Conservation (phyloP, 2,113 vertebrate genomes). For the Hyaena hyaena region DNA sequence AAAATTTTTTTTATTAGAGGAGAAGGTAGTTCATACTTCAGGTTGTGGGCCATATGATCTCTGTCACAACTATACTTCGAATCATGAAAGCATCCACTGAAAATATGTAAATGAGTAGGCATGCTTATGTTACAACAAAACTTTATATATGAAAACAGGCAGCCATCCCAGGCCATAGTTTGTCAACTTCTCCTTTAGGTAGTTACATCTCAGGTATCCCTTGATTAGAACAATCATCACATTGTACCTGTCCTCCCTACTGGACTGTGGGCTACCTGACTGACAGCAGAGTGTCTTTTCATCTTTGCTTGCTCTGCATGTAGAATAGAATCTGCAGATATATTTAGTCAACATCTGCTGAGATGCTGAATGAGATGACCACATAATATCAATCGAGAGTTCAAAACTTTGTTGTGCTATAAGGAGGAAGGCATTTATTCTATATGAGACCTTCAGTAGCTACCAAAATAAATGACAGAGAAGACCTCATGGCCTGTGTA, state of each 20-base stretch:
- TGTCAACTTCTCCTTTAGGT: background rate
- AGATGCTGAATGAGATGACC: background rate
- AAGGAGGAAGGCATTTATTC: conserved; percentile 29
- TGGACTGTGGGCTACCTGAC: background rate
- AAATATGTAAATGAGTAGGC: background rate
- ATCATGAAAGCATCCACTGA: background rate
- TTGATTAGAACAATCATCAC: background rate
- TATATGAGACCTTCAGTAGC: conserved; percentile 11
- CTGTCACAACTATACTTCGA: background rate
- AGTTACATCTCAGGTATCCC: background rate
- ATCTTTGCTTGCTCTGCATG: background rate
- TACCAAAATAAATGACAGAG: conserved; percentile 36
- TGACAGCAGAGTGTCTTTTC: background rate
- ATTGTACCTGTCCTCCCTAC: background rate
- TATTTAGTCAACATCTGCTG: background rate
- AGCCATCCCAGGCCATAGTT: background rate
- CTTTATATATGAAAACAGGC: background rate
- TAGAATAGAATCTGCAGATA: background rate
- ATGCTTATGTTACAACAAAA: background rate
- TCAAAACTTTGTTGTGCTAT: conserved; percentile 13
- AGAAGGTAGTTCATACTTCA: background rate
- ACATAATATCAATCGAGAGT: background rate
- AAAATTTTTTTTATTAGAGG: background rate
- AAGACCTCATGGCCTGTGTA: conserved; percentile 26
- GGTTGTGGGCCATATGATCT: background rate